Conservation (phyloP, 2,888 invertebrate species). For the Morpho helenor region DNA sequence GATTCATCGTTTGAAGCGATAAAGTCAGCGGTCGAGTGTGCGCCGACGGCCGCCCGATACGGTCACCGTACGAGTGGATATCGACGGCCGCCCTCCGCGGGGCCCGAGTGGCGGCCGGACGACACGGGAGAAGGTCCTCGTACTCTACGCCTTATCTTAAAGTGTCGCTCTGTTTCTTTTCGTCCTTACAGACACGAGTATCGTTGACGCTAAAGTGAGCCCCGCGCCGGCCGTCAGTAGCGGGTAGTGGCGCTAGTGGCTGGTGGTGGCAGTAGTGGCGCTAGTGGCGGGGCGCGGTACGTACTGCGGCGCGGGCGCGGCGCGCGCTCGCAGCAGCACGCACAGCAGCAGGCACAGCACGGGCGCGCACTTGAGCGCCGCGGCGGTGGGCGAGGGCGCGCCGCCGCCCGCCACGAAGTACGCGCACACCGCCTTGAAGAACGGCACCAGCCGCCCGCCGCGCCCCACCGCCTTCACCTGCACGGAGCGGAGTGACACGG, state of each 20-base stretch:
- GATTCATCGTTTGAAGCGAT: too few species aligned
- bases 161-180: too few species aligned
- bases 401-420: slow-evolving; percentile 86
- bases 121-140: too few species aligned
- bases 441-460: slow-evolving; percentile 83
- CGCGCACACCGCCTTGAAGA: slow-evolving; percentile 90
- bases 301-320: slow-evolving; percentile 31
- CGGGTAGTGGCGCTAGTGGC: too few species aligned
- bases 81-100: not conserved
- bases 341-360: slow-evolving; percentile 89
- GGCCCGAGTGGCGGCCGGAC: not conserved
- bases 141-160: too few species aligned
- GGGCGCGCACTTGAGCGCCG: slow-evolving; percentile 92
- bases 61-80: too few species aligned
- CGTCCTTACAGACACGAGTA: too few species aligned
- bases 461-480: slow-evolving; percentile 52
- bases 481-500: slow-evolving; percentile 2
- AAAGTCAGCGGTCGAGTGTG: too few species aligned
- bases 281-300: not conserved
- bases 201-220: too few species aligned
- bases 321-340: slow-evolving; percentile 86
- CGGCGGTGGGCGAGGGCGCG: slow-evolving; percentile 81
- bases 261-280: not conserved
- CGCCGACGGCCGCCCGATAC: too few species aligned
- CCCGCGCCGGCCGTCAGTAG: too few species aligned